Conservation (phyloP, 92 coral and sea anemone genomes). For the Siderastrea radians region DNA sequence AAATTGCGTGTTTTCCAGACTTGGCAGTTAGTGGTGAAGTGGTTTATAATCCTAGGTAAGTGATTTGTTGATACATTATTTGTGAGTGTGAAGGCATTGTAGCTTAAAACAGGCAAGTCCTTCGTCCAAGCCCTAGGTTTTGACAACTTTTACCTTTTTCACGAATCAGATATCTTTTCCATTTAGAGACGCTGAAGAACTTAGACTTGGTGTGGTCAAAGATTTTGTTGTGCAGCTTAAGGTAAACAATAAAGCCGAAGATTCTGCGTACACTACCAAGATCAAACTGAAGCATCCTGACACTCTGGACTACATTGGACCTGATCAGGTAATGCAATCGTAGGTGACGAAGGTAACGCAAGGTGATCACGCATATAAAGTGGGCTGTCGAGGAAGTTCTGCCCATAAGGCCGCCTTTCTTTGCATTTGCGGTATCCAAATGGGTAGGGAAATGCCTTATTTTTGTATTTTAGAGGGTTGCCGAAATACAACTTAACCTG, state of each 20-base stretch:
- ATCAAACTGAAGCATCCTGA: slow-evolving; percentile 71
- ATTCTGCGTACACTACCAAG: slow-evolving; percentile 84
- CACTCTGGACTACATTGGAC: slow-evolving; percentile 79
- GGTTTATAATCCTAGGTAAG: slow-evolving; percentile 57
- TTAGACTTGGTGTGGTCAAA: slow-evolving; percentile 73
- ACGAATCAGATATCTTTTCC: neutral
- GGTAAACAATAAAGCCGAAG: slow-evolving; percentile 79
- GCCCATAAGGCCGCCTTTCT: too few relatives aligned
- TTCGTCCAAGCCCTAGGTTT: neutral
- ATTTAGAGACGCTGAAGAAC: slow-evolving; percentile 59
- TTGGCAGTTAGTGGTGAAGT: slow-evolving; percentile 58
- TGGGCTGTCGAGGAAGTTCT: too few relatives aligned
- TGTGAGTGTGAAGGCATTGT: too few relatives aligned
- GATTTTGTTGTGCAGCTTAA: slow-evolving; percentile 70
- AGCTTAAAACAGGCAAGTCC: neutral
- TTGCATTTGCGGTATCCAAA: too few relatives aligned
- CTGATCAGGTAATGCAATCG: neutral
- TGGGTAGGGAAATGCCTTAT: too few relatives aligned
- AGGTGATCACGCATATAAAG: too few relatives aligned
- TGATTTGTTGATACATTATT: too few relatives aligned
- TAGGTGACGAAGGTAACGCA: neutral
- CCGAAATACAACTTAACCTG: too few relatives aligned
- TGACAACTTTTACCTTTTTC: neutral
- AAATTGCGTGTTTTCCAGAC: slow-evolving; percentile 76
- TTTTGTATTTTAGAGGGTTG: too few relatives aligned